Evolutionary conservation across 2,113 vertebrate species (phyloP).

Genomic region (Callopanchax toddi): DNA sequence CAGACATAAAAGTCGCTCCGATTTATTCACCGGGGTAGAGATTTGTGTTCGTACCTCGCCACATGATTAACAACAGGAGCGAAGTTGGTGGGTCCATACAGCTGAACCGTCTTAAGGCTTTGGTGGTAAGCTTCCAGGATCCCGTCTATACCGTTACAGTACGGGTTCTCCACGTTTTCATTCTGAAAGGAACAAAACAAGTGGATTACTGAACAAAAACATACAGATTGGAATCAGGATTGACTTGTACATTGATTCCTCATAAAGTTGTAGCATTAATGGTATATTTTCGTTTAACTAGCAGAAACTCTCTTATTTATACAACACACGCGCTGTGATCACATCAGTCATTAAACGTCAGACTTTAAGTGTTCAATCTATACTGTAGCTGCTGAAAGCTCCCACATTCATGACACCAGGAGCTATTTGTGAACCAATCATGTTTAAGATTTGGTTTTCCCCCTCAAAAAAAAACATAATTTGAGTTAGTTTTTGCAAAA

Average conservation of each 20-base stretch:
- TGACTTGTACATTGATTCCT: too few species aligned
- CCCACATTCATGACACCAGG: too few species aligned
- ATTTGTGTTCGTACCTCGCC: conserved; percentile 81
- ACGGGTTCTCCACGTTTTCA: conserved; percentile 89
- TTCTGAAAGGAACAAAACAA: conserved; percentile 80
- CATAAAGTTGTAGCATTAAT: too few species aligned
- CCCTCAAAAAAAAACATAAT: too few species aligned
- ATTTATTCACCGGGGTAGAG: too few species aligned
- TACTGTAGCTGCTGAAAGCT: too few species aligned
- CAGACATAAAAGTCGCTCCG: not conserved
- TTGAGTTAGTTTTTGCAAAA: too few species aligned
- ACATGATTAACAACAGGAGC: conserved; percentile 93
- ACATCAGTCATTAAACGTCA: not conserved
- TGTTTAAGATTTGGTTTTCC: too few species aligned
- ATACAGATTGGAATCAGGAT: not conserved
- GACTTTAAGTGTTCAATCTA: not conserved
- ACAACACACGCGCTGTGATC: too few species aligned
- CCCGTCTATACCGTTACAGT: conserved; percentile 91
- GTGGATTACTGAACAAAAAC: not conserved
- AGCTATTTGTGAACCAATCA: too few species aligned
- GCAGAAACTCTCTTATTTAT: too few species aligned
- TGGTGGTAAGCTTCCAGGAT: conserved; percentile 94
- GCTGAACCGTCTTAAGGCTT: conserved; percentile 95
- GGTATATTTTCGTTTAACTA: too few species aligned
- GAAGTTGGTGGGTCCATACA: conserved; percentile 96